Evolutionary conservation across 2,113 vertebrate species (phyloP).

Genomic region (Oreochromis tanganicae): DNA sequence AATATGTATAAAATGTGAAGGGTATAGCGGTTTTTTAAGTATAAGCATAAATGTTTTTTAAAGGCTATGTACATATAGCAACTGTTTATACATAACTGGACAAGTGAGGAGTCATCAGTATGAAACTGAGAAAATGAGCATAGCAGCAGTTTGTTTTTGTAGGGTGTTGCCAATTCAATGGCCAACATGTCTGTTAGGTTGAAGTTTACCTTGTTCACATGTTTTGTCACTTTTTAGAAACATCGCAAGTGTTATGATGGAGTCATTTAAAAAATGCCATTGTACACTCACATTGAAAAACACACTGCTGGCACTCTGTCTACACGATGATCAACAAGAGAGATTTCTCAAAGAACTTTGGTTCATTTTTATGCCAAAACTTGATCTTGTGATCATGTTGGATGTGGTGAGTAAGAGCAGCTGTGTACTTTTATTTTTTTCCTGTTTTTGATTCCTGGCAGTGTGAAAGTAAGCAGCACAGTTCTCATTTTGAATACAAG

Average conservation of each 20-base stretch:
- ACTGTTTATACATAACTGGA: not conserved
- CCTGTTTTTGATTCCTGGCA: not conserved
- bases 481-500: not conserved
- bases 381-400: not conserved
- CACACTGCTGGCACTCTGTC: not conserved
- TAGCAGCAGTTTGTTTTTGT: not conserved
- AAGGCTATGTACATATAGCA: not conserved
- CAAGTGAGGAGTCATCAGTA: not conserved
- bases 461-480: not conserved
- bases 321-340: not conserved
- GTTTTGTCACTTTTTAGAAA: not conserved
- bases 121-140: not conserved
- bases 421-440: not conserved
- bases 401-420: not conserved
- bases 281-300: not conserved
- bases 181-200: not conserved
- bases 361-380: not conserved
- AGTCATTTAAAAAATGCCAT: not conserved
- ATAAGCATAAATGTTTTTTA: not conserved
- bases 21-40: not conserved
- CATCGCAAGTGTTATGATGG: not conserved
- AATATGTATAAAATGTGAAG: not conserved
- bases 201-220: not conserved
- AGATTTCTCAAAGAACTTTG: not conserved
- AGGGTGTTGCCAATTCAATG: not conserved